Percentiles rank a stretch among this genome's conserved stretches.
These are phyloP conservation scores for Phaedon cochleariae DNA, from an alignment of 2,888 invertebrate genomes.

Conservation along the genomic window DNA sequence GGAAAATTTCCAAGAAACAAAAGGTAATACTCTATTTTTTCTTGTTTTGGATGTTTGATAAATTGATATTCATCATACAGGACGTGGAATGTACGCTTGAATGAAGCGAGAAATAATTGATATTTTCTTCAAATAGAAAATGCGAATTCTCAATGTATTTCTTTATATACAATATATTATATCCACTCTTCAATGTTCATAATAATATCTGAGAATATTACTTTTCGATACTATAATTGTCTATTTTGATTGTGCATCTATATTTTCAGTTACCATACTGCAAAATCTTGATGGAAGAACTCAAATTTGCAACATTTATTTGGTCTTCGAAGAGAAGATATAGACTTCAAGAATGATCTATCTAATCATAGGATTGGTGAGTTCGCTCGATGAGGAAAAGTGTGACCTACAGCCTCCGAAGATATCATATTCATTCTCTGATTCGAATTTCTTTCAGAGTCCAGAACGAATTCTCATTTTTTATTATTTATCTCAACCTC, in stretches of 20 bases:
- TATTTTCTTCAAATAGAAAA: too few species aligned
- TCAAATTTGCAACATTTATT: neutral
- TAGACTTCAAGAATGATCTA: too few species aligned
- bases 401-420: too few species aligned
- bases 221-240: neutral
- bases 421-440: too few species aligned
- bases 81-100: neutral
- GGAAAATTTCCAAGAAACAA: conserved; percentile 78
- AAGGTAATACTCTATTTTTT: conserved; percentile 67
- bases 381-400: too few species aligned
- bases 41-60: neutral
- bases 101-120: neutral
- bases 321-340: neutral
- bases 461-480: too few species aligned
- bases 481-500: too few species aligned
- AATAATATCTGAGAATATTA: neutral
- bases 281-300: conserved; percentile 3
- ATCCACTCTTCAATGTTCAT: too few species aligned
- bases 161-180: too few species aligned
- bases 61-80: neutral
- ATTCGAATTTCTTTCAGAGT: too few species aligned
- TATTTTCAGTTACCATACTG: conserved; percentile 9
- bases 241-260: too few species aligned
- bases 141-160: too few species aligned
- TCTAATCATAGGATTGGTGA: neutral